Evolutionary conservation across 2,888 invertebrate genomes (phyloP).

Genomic region (Orthosia cruda): DNA sequence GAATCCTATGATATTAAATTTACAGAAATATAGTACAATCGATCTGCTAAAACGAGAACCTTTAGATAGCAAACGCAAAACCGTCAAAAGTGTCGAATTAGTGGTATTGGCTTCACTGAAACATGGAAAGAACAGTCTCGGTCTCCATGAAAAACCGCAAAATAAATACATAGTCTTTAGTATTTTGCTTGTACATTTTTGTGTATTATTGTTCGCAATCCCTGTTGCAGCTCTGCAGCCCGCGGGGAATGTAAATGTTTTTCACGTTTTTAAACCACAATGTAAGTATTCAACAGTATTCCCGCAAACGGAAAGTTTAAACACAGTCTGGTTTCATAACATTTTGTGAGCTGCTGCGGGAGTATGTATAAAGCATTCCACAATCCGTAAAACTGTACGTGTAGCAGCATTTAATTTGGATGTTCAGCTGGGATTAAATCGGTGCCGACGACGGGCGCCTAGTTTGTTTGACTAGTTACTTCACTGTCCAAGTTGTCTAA

Average conservation of each 20-base stretch:
- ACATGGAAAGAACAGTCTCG: conserved; percentile 20
- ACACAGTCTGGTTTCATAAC: conserved; percentile 65
- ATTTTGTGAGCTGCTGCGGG: conserved; percentile 66
- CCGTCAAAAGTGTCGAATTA: conserved; percentile 22
- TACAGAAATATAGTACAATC: too few relatives aligned
- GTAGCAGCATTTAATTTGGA: conserved; percentile 84
- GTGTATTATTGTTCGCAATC: conserved; percentile 47
- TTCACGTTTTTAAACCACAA: conserved; percentile 60
- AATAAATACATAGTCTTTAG: conserved; percentile 36
- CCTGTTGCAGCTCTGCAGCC: conserved; percentile 46
- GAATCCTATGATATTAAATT: too few relatives aligned
- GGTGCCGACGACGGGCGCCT: conserved; percentile 67
- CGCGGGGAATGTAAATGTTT: conserved; percentile 51
- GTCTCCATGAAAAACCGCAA: conserved; percentile 32
- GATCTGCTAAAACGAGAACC: too few relatives aligned
- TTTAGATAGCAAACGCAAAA: neutral
- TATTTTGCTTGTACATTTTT: conserved; percentile 54
- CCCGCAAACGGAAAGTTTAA: conserved; percentile 66
- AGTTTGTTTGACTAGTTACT: conserved; percentile 87
- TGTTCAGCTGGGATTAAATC: conserved; percentile 80
- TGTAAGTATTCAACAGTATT: conserved; percentile 66
- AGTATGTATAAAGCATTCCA: conserved; percentile 64
- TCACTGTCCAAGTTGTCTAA: conserved; percentile 87
- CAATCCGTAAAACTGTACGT: conserved; percentile 74
- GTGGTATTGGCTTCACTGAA: conserved; percentile 18